Evolutionary conservation across 2,888 invertebrate species (phyloP).

Genomic region (Eilema sororculum): DNA sequence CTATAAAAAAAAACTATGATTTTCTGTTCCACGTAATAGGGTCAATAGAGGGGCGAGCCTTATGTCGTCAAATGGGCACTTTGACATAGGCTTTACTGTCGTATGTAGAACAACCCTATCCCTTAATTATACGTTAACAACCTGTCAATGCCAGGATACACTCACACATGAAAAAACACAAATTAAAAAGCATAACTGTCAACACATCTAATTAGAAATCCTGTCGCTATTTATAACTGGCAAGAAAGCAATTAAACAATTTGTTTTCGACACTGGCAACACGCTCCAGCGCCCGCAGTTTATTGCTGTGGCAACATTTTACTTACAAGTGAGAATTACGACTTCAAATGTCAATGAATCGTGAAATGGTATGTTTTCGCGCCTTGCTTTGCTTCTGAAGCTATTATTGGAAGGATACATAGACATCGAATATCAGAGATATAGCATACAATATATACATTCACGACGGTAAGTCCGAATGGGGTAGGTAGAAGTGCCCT

Average conservation of each 20-base stretch:
- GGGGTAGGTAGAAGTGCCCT: too few species aligned
- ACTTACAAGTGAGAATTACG: slow-evolving; percentile 81
- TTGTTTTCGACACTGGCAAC: slow-evolving; percentile 76
- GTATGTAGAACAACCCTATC: too few species aligned
- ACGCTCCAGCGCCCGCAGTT: slow-evolving; percentile 74
- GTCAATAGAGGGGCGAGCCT: too few species aligned
- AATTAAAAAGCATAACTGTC: slow-evolving; percentile 27
- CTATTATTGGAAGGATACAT: slow-evolving; percentile 67
- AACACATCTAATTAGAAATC: slow-evolving; percentile 47
- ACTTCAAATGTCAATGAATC: slow-evolving; percentile 74
- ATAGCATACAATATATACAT: too few species aligned
- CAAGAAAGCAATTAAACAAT: slow-evolving; percentile 79
- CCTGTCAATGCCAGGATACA: background rate
- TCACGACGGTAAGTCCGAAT: too few species aligned
- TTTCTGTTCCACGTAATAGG: too few species aligned
- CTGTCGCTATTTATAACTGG: slow-evolving; percentile 35
- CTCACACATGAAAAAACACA: slow-evolving; percentile 2
- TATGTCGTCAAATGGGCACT: too few species aligned
- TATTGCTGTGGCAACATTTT: slow-evolving; percentile 82
- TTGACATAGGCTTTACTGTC: too few species aligned
- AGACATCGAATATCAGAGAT: background rate
- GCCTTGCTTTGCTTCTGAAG: slow-evolving; percentile 62
- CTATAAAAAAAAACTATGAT: too few species aligned
- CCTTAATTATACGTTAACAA: background rate
- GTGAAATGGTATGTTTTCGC: slow-evolving; percentile 70